Evolutionary conservation across 53 echinoderm and acorn worm genomes (phyloP), one percentile per base, ranked within the genome.

Genomic region (Astropecten irregularis): DNA sequence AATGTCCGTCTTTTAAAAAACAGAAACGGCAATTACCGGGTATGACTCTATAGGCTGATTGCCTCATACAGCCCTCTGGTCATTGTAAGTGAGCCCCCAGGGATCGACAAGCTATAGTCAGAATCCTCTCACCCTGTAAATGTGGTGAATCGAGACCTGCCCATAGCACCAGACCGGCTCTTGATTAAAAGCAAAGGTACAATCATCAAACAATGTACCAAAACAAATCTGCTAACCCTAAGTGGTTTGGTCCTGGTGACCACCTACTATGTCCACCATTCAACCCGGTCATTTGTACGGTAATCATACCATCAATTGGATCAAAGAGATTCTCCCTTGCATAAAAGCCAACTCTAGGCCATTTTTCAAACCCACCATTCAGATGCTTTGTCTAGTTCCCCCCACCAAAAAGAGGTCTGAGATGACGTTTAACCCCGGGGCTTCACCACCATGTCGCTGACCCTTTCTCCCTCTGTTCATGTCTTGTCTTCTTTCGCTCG

Each of bases 371-470:
- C 68, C 3, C 40, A 68, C 40, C 68, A 68, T 47, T 21, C 54
- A 7, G 5, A 8, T 5, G 42, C 42, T 11, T 8, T 8, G 42
- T 42, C 6, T 42, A 42, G 6, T 42, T 42, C 42, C 11, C 11
- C 42, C 5, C 5, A 11, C 42, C 42, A 42, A 42, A 42, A 9
- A 19, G 19, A 39, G 19, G 19, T 30, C 49, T 71, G 15, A 71
- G 32, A 49, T 50, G 51, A 52, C 32, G 52, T 22, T 30, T 46
- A 29, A 42, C 27, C 69, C 5, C 27, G 29, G 44, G 71, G 71
- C 34, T 71, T 71, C 20, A 49, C n/a, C 23, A 13, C 31, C 49
- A 71, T 31, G 71, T 71, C 71, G 71, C 71, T 71, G 71, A 71
- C 71, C 51, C 51, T 49, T 15, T 49, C 31, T 70, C 31, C 25